These are phyloP conservation scores for Pomacea maculata DNA, from an alignment of 1,140 invertebrate genomes.

Conservation along the genomic window DNA sequence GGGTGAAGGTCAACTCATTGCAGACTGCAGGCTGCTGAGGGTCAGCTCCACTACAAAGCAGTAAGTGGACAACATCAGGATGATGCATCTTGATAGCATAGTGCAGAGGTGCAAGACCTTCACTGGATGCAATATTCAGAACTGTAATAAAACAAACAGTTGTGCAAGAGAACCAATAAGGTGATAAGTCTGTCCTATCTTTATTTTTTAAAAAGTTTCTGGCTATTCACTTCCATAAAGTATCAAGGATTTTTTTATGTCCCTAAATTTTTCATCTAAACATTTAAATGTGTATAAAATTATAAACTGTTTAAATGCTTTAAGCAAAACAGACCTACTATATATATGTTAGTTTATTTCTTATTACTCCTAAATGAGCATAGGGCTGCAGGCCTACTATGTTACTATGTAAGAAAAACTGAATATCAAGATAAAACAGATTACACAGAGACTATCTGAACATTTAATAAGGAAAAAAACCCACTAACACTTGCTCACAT, in stretches of 20 bases:
- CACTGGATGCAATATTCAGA: slow-evolving; percentile 31
- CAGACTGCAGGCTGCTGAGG: slow-evolving; percentile 63
- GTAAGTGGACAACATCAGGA: slow-evolving; percentile 76
- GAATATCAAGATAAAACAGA: too few relatives aligned
- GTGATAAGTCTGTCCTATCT: neutral
- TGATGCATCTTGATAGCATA: slow-evolving; percentile 76
- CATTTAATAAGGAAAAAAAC: too few relatives aligned
- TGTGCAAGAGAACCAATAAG: neutral
- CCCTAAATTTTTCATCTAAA: neutral
- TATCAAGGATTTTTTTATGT: too few relatives aligned
- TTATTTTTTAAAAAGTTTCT: too few relatives aligned
- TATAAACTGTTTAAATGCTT: neutral
- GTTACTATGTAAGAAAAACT: too few relatives aligned
- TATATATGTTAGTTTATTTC: too few relatives aligned
- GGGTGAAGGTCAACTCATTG: slow-evolving; percentile 62
- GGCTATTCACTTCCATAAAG: too few relatives aligned
- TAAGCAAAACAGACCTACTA: too few relatives aligned
- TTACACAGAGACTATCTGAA: too few relatives aligned
- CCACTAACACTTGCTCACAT: too few relatives aligned
- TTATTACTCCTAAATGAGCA: too few relatives aligned
- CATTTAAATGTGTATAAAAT: neutral
- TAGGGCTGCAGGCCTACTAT: too few relatives aligned
- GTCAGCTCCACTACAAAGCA: slow-evolving; percentile 77
- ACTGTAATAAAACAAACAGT: slow-evolving; percentile 25
- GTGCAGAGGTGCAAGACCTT: slow-evolving; percentile 43